Conservation (phyloP, 2,797 vertebrate species). For the Mallotus villosus region DNA sequence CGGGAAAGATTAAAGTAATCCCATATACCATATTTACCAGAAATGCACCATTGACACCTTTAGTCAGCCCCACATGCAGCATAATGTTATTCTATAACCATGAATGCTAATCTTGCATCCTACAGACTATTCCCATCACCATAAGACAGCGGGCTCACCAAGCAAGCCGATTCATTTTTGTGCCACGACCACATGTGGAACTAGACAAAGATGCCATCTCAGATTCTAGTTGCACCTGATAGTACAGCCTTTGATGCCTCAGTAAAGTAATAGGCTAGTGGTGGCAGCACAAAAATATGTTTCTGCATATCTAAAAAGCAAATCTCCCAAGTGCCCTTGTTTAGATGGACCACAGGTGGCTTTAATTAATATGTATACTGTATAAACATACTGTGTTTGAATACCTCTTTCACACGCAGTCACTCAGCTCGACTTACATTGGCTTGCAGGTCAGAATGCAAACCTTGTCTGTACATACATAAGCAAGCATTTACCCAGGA, state of each 20-base stretch:
- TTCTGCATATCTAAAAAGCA: conserved; percentile 31
- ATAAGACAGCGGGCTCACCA: conserved; percentile 31
- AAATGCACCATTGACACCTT: conserved; percentile 7
- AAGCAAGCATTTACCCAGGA: neutral
- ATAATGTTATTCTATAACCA: neutral
- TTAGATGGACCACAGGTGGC: conserved; percentile 13
- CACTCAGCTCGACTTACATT: conserved; percentile 77
- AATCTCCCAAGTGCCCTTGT: conserved; percentile 14
- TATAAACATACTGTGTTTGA: conserved; percentile 44
- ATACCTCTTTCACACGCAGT: conserved; percentile 78
- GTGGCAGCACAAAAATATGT: conserved; percentile 50
- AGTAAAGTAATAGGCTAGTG: conserved; percentile 8
- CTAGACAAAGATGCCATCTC: neutral
- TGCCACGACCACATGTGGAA: conserved; percentile 29
- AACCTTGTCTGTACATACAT: conserved; percentile 56
- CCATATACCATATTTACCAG: neutral
- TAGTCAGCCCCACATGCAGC: neutral
- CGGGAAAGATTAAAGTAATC: neutral
- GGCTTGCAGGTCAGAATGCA: conserved; percentile 64
- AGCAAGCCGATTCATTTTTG: conserved; percentile 57
- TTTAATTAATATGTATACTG: conserved; percentile 16
- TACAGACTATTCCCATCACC: neutral
- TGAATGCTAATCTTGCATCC: neutral
- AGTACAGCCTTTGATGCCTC: neutral
- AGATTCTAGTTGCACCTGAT: neutral